phyloP scores from a whole-genome alignment of 2,888 invertebrate genomes.

The Neoitamus cyanurus region DNA sequence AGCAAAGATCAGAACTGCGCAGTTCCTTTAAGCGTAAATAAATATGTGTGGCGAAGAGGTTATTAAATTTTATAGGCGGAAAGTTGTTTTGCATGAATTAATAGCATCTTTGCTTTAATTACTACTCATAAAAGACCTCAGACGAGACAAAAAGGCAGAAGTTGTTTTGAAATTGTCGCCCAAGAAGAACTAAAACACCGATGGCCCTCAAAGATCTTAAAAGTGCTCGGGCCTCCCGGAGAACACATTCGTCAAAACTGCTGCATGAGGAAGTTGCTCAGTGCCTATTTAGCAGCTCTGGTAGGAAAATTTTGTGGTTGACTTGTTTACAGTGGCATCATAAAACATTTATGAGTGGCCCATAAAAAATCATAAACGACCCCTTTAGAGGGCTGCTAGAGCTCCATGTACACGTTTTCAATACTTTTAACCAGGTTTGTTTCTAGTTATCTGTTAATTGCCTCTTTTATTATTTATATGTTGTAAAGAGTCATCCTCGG shows the following conservation, averaged over 20 bases:
- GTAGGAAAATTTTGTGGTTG: slow-evolving; percentile 39
- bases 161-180: slow-evolving; percentile 16
- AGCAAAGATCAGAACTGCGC: not conserved
- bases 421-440: slow-evolving; percentile 39
- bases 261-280: not conserved
- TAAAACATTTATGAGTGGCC: slow-evolving; percentile 33
- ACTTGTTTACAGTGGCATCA: slow-evolving; percentile 33
- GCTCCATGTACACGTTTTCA: slow-evolving; percentile 11
- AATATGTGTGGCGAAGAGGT: not conserved
- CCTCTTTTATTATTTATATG: slow-evolving; percentile 23
- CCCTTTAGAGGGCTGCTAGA: slow-evolving; percentile 20
- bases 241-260: not conserved
- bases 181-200: not conserved
- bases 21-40: not conserved
- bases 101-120: slow-evolving; percentile 11
- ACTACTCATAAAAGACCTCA: not conserved
- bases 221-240: not conserved
- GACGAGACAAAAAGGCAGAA: not conserved
- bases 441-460: slow-evolving; percentile 40
- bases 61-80: not conserved
- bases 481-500: slow-evolving; percentile 10
- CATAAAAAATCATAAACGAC: slow-evolving; percentile 39
- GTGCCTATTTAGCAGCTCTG: not conserved
- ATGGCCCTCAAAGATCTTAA: not conserved
- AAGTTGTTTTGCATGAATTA: slow-evolving; percentile 7